A percentile compares a stretch with the other conserved stretches of the same genome.
Conservation (phyloP, 1,140 invertebrate genomes). For the Penaeus indicus region DNA sequence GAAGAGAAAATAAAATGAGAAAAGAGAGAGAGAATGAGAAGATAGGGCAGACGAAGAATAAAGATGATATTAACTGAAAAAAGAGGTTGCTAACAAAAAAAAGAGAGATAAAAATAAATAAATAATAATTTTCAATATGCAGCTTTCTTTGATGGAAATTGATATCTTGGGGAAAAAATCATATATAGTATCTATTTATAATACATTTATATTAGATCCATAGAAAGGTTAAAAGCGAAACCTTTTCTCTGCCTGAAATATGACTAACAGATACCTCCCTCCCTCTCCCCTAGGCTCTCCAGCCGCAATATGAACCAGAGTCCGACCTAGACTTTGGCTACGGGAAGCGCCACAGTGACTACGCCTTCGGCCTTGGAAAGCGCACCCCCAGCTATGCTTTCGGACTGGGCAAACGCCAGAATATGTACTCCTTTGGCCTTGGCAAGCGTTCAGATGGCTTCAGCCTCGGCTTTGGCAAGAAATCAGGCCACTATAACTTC, state of each 20-base stretch:
- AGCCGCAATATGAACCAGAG: background rate
- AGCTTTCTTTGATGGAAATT: too few relatives aligned
- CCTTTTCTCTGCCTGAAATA: background rate
- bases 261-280: background rate
- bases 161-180: too few relatives aligned
- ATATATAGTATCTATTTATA: too few relatives aligned
- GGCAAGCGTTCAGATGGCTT: constrained; percentile 40
- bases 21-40: too few relatives aligned
- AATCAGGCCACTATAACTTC: constrained; percentile 56
- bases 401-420: constrained; percentile 44
- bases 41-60: too few relatives aligned
- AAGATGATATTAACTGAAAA: too few relatives aligned
- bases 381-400: constrained; percentile 32
- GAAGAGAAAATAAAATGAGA: too few relatives aligned
- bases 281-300: background rate
- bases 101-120: too few relatives aligned
- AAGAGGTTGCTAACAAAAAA: too few relatives aligned
- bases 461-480: constrained; percentile 54
- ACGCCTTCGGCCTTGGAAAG: constrained; percentile 55
- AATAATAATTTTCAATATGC: too few relatives aligned
- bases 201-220: too few relatives aligned
- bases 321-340: background rate
- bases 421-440: constrained; percentile 53
- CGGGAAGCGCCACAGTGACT: constrained; percentile 25
- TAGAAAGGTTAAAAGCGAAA: too few relatives aligned